A percentile compares a stretch with the other conserved stretches of the same genome.
phyloP scores from a whole-genome alignment of 2,113 vertebrate genomes.

The Tragelaphus strepsiceros region DNA sequence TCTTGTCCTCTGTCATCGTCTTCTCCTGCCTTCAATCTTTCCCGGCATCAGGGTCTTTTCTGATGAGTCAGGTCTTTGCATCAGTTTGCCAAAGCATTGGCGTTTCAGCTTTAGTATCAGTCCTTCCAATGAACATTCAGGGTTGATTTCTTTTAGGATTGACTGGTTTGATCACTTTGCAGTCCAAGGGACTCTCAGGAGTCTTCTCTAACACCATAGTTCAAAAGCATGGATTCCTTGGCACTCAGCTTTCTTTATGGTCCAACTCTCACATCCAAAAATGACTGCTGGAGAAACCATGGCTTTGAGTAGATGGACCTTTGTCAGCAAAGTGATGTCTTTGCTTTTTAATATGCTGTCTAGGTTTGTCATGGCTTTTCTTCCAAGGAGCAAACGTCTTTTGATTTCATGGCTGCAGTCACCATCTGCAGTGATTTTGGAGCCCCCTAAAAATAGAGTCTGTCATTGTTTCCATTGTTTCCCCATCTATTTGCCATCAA shows the following conservation, averaged over 20 bases:
- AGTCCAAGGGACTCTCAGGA: not conserved
- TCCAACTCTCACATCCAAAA: not conserved
- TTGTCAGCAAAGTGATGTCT: not conserved
- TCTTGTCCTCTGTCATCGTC: not conserved
- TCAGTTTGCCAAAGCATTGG: not conserved
- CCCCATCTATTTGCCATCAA: not conserved
- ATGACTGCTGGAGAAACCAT: not conserved
- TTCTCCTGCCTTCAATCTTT: not conserved
- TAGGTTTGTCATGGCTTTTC: not conserved
- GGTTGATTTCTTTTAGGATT: not conserved
- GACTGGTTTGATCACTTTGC: not conserved
- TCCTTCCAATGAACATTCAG: not conserved
- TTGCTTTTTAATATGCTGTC: not conserved
- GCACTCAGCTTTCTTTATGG: not conserved
- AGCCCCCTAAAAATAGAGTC: not conserved
- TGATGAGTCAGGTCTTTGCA: not conserved
- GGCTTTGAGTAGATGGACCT: not conserved
- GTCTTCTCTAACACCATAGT: not conserved
- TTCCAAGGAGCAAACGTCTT: not conserved
- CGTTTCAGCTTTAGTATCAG: not conserved
- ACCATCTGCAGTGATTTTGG: not conserved
- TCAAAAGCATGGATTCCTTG: not conserved
- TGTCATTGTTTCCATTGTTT: not conserved
- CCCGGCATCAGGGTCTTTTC: not conserved
- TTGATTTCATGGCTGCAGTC: not conserved